Conservation (phyloP, 1,140 invertebrate species). For the Panagrolaimus sp. region DNA sequence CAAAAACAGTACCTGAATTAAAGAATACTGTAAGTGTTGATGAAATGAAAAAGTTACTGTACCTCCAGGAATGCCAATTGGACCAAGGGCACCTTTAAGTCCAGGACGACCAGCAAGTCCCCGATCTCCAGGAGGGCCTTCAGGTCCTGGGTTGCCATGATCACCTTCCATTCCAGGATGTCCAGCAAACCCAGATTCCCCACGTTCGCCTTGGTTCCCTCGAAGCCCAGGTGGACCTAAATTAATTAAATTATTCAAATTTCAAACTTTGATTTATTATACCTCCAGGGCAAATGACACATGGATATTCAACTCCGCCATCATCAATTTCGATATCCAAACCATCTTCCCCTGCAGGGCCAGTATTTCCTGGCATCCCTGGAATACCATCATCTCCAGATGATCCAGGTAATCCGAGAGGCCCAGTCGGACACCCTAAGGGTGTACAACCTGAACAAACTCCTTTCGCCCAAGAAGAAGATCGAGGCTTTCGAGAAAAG, state of each 20-base stretch:
- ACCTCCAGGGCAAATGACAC: slow-evolving; percentile 49
- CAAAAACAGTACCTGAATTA: slow-evolving; percentile 6
- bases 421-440: slow-evolving; percentile 20
- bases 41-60: slow-evolving; percentile 10
- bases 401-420: slow-evolving; percentile 19
- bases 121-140: slow-evolving; percentile 32
- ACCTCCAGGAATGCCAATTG: slow-evolving; percentile 22
- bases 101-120: slow-evolving; percentile 26
- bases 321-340: not conserved
- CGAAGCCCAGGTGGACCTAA: slow-evolving; percentile 44
- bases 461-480: not conserved
- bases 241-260: no score
- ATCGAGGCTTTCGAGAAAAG: slow-evolving; percentile 15
- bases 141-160: slow-evolving; percentile 31
- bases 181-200: slow-evolving; percentile 30
- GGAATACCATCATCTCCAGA: slow-evolving; percentile 27
- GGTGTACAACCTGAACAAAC: slow-evolving; percentile 26
- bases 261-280: no score
- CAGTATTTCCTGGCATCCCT: slow-evolving; percentile 15
- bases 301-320: slow-evolving; percentile 25
- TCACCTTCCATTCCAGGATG: slow-evolving; percentile 26
- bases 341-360: slow-evolving; percentile 25
- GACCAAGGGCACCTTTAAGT: slow-evolving; percentile 16
- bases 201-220: slow-evolving; percentile 46
- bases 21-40: no score